Conservation (phyloP, 2,113 vertebrate genomes). For the Pungitius pungitius region DNA sequence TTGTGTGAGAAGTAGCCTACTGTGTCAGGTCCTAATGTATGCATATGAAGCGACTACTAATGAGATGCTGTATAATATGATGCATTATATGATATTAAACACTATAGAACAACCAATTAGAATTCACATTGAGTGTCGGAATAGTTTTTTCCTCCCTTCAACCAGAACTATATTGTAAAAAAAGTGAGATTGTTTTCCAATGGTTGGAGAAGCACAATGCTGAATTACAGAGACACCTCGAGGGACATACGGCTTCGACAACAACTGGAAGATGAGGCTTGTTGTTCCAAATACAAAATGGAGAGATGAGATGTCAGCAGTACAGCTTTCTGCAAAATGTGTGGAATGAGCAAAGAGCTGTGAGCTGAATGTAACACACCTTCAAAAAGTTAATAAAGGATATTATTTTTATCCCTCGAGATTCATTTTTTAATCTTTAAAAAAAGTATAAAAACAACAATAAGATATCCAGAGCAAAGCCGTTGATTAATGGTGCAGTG, state of each 20-base stretch:
- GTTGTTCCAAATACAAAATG: slow-evolving; percentile 49
- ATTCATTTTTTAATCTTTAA: too few relatives aligned
- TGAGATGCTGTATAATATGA: background rate
- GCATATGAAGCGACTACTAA: background rate
- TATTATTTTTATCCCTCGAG: background rate
- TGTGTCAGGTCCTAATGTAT: background rate
- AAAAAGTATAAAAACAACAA: background rate
- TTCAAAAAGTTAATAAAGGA: slow-evolving; percentile 10
- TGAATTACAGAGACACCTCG: slow-evolving; percentile 54
- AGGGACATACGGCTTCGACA: slow-evolving; percentile 43
- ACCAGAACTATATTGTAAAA: background rate
- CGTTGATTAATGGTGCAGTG: background rate
- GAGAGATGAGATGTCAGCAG: slow-evolving; percentile 27
- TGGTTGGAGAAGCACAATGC: slow-evolving; percentile 30
- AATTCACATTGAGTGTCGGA: background rate
- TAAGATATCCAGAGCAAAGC: background rate
- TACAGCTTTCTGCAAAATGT: slow-evolving; percentile 16
- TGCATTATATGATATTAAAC: background rate
- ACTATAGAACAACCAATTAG: background rate
- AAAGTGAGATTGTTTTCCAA: slow-evolving; percentile 36
- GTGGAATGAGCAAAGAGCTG: slow-evolving; percentile 10
- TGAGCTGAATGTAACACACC: background rate
- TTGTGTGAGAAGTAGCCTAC: background rate
- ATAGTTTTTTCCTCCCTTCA: slow-evolving; percentile 8
- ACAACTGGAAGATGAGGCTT: slow-evolving; percentile 37